Base-by-base conservation (phyloP, 2,888 invertebrate genomes). In the Papilio demoleus region DNA sequence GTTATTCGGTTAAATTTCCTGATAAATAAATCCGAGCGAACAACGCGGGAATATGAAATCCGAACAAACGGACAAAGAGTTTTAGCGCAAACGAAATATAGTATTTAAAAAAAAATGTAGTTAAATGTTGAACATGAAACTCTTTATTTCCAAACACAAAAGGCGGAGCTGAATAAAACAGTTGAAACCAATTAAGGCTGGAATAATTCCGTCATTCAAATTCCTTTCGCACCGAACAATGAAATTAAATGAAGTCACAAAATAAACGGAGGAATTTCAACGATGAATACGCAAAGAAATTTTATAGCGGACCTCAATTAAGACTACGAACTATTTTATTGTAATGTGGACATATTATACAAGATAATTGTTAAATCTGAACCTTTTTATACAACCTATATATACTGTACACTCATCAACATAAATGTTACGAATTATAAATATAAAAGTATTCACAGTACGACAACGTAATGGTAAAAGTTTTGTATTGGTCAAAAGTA, bases 151-250 rank as follows among this genome's bases (percentile, higher is more conserved):
- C 40, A 40, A 40, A 60, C 60, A 60, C 59, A 60, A 60, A 60
- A 60, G 38, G 60, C n/a, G 24, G 22, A 19, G 38, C 24, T 40
- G 38, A 38, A 60, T 60, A 60, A 60, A 60, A 60, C 60, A 24
- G 38, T 60, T 60, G 60, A 60, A 60, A 60, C 60, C 60, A 60
- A 60, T 60, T 60, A 60, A 38, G 38, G 38, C 38, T 40, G 38
- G 60, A 60, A 60, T 60, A 60, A 60, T 60, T 60, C 38, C 60
- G 60, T 60, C 60, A 24, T 60, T 60, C 60, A 60, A 60, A 60
- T 60, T 60, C 60, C 60, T 60, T 40, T 60, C 60, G 60, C 60
- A 60, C 24, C 24, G 38, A 40, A 60, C 60, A 60, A 60, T 60
- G 60, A 60, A 60, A 60, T 60, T 38, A 60, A 60, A 60, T 60